Evolutionary conservation across 2,888 invertebrate species (phyloP).

Genomic region (Spilosoma lubricipeda): DNA sequence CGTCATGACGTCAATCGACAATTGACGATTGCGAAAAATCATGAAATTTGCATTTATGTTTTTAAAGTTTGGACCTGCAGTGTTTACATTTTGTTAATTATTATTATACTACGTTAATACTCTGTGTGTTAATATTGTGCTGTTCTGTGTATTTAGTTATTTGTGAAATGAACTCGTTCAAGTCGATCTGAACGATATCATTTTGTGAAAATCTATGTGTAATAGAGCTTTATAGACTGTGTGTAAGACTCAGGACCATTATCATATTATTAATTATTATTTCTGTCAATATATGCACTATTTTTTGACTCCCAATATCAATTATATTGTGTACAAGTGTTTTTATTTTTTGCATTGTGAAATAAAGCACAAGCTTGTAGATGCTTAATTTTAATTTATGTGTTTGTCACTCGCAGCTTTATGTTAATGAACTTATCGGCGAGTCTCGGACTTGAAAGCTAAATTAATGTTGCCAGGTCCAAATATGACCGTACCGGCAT

Average conservation of each 20-base stretch:
- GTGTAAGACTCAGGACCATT: conserved; percentile 84
- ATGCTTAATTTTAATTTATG: conserved; percentile 67
- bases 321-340: conserved; percentile 67
- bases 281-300: conserved; percentile 76
- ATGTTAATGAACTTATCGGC: conserved; percentile 51
- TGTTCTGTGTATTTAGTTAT: conserved; percentile 78
- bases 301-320: conserved; percentile 64
- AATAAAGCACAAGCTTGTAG: conserved; percentile 79
- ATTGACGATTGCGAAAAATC: conserved; percentile 50
- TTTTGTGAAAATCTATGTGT: conserved; percentile 71
- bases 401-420: conserved; percentile 62
- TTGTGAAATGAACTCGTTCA: conserved; percentile 66
- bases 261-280: conserved; percentile 60
- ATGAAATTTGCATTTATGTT: conserved; percentile 72
- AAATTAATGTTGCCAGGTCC: conserved; percentile 34
- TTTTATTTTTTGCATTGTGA: conserved; percentile 69
- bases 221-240: conserved; percentile 83
- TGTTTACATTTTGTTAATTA: conserved; percentile 64
- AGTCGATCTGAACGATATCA: conserved; percentile 57
- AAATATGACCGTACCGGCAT: conserved; percentile 39
- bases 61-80: conserved; percentile 75
- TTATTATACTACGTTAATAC: conserved; percentile 71
- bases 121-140: conserved; percentile 80
- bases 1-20: conserved; percentile 33
- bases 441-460: conserved; percentile 24